A percentile compares a stretch with the other conserved stretches of the same genome.
Evolutionary conservation across 2,113 vertebrate species (phyloP).

Genomic region (Marmota flaviventris): DNA sequence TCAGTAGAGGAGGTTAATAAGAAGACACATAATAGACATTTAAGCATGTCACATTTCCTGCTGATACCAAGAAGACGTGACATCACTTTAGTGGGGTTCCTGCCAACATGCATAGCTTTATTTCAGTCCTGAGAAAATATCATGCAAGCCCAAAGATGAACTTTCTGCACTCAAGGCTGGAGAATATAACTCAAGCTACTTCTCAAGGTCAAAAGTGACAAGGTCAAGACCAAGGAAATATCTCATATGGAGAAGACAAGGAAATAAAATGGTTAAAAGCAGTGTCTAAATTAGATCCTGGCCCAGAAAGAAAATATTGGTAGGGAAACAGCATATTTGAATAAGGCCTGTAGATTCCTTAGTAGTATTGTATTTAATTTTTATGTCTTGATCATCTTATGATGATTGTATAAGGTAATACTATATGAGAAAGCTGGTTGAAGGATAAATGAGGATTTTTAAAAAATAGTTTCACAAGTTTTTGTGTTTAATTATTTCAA

Average conservation of each 20-base stretch:
- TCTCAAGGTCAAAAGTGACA: neutral
- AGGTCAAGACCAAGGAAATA: neutral
- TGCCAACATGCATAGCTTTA: neutral
- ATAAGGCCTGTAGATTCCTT: neutral
- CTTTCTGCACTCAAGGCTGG: neutral
- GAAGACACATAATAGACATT: fast-evolving
- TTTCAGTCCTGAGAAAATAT: neutral
- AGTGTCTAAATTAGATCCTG: neutral
- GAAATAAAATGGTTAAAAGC: neutral
- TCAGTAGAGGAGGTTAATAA: neutral
- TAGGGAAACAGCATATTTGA: neutral
- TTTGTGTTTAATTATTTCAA: neutral
- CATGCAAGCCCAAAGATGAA: neutral
- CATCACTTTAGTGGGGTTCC: neutral
- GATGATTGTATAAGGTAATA: neutral
- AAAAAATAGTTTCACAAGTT: neutral
- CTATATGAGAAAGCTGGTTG: neutral
- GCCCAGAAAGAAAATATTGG: neutral
- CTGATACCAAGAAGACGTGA: fast-evolving
- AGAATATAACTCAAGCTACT: neutral
- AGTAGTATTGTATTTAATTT: neutral
- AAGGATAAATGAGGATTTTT: neutral
- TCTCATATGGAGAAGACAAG: no score
- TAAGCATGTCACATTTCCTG: no score
- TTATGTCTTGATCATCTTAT: neutral